Evolutionary conservation across 2,888 invertebrate species (phyloP).

Genomic region (Aethes cnicana): DNA sequence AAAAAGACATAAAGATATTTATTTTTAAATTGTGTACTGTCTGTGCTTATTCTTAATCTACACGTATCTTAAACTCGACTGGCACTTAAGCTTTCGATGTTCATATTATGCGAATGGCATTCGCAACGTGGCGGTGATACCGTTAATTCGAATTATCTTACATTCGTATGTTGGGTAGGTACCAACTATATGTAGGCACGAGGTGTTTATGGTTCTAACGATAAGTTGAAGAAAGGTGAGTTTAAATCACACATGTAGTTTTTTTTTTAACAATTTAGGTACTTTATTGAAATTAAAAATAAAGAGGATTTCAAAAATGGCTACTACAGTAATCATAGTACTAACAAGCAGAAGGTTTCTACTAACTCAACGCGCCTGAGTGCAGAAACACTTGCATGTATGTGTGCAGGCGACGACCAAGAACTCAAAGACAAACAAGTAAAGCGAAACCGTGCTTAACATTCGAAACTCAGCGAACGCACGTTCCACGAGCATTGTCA

Average conservation of each 20-base stretch:
- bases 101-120: constrained; percentile 28
- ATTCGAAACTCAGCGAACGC: constrained; percentile 66
- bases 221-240: no score
- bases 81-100: constrained; percentile 31
- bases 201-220: no score
- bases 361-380: no score
- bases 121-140: constrained; percentile 25
- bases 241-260: no score
- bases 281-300: neutral
- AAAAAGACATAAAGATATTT: neutral
- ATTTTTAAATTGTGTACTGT: neutral
- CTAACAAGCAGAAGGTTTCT: no score
- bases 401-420: constrained; percentile 18
- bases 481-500: constrained; percentile 76
- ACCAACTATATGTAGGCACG: neutral
- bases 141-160: constrained; percentile 19
- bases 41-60: constrained; percentile 4
- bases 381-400: no score
- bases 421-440: constrained; percentile 57
- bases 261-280: no score
- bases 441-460: constrained; percentile 68
- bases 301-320: no score
- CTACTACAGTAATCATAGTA: no score
- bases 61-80: constrained; percentile 21
- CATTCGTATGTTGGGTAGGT: neutral